Evolutionary conservation across 2,113 vertebrate genomes (phyloP).

Genomic region (Sialia sialis): DNA sequence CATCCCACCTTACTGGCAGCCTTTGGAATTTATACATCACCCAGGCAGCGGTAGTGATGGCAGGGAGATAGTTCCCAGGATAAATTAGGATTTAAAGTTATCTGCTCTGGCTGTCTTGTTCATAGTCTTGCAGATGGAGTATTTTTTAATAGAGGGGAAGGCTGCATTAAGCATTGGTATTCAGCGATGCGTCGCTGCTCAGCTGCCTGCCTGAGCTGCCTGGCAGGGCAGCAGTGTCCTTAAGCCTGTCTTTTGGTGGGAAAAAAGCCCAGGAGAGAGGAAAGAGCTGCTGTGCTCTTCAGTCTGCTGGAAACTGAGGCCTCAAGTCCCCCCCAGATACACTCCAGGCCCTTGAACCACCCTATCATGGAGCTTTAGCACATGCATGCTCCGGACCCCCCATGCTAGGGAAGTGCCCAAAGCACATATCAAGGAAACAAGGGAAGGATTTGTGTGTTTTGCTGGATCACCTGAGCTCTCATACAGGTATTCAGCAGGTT

Average conservation of each 20-base stretch:
- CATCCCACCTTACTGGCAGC: not conserved
- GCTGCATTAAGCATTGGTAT: not conserved
- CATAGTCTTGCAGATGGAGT: not conserved
- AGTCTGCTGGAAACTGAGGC: not conserved
- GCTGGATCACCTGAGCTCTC: not conserved
- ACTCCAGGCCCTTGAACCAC: not conserved
- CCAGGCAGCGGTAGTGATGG: fast-evolving
- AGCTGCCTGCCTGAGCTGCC: not conserved
- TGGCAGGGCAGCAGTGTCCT: not conserved
- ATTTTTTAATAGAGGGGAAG: not conserved
- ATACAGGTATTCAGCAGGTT: not conserved
- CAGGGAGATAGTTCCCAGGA: not conserved
- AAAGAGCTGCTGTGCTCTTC: not conserved
- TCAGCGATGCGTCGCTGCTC: not conserved
- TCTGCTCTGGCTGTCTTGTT: not conserved
- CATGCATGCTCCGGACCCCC: fast-evolving
- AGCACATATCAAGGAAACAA: not conserved
- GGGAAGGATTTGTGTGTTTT: not conserved
- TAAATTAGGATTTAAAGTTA: not conserved
- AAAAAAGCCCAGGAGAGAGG: not conserved
- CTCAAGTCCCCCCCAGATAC: fast-evolving
- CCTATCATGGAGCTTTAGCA: not conserved
- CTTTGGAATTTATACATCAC: not conserved
- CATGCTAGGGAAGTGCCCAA: not conserved
- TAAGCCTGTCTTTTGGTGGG: not conserved